Base-by-base conservation (phyloP, 1,140 invertebrate species). In the Brachionus rotundiformis region DNA sequence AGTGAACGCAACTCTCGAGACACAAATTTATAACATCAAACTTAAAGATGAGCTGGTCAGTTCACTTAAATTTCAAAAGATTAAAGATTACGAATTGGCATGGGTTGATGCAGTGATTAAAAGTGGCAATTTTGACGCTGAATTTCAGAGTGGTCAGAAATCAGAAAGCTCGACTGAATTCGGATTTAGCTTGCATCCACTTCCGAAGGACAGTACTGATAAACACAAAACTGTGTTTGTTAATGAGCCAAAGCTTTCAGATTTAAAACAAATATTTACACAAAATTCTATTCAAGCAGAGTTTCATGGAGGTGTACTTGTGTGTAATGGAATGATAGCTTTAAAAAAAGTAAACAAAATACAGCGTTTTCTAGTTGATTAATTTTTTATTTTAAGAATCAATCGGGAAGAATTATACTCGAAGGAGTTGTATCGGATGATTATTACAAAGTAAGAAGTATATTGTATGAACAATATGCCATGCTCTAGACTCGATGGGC, bases 381-480 rank as follows among this genome's bases (percentile, higher is more conserved):
- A 73, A 85, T 83, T 85, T 83, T 82, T 85, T 86, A 85, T 82
- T 91, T 92, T 85, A 86, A 94, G 92, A 92, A 93, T 87, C 95
- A 98, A 84, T 91, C 92, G 83, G 96, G 96, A 11, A 92, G 92
- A 86, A 93, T 99, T 33, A 92, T 94, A 49, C 88, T 99, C 61
- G 96, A 99, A 90, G 97, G 97, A 4, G 93, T 93, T 65, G 87
- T 98, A 0, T 95, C 94, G 29, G 94, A 97, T 84, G 95, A 98
- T 83, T 99, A 97, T 88, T 99, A 94, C 87, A 93, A 92, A 90
- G 93, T 99, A 29, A 90, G 95, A 77, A 93, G 96, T 85, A 88
- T 98, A 31, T 88, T 99, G 0, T 99, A 99, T 87, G 92, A 95
- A 82, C 96, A 99, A 86, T 99, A 98, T 89, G 96, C 96, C 82